Evolutionary conservation across 2,113 vertebrate species (phyloP), one percentile per base, ranked within the genome.

Genomic region (Trichechus manatus): DNA sequence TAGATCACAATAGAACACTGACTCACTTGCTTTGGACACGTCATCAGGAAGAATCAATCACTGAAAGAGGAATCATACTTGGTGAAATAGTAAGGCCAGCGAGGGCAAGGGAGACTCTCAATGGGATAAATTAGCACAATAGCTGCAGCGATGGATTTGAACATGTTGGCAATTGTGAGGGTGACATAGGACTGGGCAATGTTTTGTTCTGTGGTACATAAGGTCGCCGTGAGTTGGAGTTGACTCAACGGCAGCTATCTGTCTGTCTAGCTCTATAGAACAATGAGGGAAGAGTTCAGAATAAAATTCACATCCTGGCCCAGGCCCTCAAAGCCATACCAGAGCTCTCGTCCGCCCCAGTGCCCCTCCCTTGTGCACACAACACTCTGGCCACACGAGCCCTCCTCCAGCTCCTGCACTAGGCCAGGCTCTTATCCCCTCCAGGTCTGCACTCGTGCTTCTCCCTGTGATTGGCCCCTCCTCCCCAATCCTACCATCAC

Each of bases 381-480:
- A 9, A 7, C 0, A 3, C 23, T 68, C 25, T 27, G 39, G 17
- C 63, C 59, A 14, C 61, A 29, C 0, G 29, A 2, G 47, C 25
- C n/a, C 13, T 53, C 17, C 56, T 68, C 53, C 23, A 53, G 29
- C 1, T 1, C 27, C 0, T 1, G 14, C 5, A 2, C 23, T 1
- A 9, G 44, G 39, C 39, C 44, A 20, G 3, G 3, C 17, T 6
- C 36, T 63, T 20, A 10, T 33, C 9, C 23, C 27, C 31, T 39
- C 50, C 22, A 81, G 19, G 15, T 23, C 89, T 29, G 22, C 5
- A n/a, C 31, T 29, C 1, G 2, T 6, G 4, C 25, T 53, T 80
- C 47, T 53, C 78, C 19, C 44, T 20, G 77, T 19, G 47, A 19
- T 1, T 27, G 64, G 2, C 7, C 31, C n/a, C 56, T 6, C 2